A percentile compares a stretch with the other conserved stretches of the same genome.
Conservation (phyloP, 2,797 vertebrate genomes). For the Intellagama lesueurii region DNA sequence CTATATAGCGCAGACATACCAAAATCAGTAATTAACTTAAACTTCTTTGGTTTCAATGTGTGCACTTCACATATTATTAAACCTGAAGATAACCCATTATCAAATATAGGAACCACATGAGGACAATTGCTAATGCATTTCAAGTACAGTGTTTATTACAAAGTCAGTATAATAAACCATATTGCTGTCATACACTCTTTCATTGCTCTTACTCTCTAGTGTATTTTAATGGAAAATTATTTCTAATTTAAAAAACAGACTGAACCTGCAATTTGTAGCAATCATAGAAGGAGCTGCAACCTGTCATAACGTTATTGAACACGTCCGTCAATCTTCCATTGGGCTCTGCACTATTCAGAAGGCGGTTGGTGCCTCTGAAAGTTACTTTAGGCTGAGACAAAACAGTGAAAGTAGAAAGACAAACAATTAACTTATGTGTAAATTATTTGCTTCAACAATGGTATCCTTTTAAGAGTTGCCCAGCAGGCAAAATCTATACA, state of each 20-base stretch:
- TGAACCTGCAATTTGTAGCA: constrained; percentile 79
- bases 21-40: background rate
- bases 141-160: constrained; percentile 24
- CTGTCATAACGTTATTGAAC: constrained; percentile 66
- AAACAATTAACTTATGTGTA: background rate
- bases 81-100: background rate
- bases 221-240: background rate
- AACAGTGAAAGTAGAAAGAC: constrained; percentile 4
- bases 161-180: constrained; percentile 7
- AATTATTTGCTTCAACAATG: background rate
- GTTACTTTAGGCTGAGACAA: constrained; percentile 69
- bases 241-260: constrained; percentile 3
- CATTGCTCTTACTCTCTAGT: background rate
- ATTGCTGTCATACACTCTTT: background rate
- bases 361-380: constrained; percentile 67
- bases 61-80: background rate
- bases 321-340: constrained; percentile 68
- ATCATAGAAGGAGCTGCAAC: constrained; percentile 70
- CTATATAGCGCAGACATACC: background rate
- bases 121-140: constrained; percentile 6
- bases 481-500: background rate
- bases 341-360: constrained; percentile 68
- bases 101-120: constrained; percentile 12
- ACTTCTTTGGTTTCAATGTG: background rate
- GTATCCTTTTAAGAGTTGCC: background rate